Conservation (phyloP, 2,888 invertebrate genomes). For the Mythimna impura region DNA sequence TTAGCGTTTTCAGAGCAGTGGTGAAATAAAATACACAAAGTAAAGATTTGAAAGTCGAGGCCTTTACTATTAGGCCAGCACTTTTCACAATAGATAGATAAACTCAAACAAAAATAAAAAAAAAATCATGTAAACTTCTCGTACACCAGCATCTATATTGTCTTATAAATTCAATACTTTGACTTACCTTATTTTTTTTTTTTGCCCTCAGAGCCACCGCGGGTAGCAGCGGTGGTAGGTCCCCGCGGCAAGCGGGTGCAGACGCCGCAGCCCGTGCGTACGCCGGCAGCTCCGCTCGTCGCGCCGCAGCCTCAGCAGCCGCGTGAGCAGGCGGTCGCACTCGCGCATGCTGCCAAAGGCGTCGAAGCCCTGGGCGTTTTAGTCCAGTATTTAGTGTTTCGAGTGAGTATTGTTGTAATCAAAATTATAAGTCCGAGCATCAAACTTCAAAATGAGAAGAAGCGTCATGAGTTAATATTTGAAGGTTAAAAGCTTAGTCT, state of each 20-base stretch:
- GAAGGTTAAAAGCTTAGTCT: too few relatives aligned
- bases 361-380: constrained; percentile 96
- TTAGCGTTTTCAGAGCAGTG: too few relatives aligned
- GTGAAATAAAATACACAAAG: too few relatives aligned
- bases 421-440: too few relatives aligned
- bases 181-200: constrained; percentile 17
- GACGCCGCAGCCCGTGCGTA: constrained; percentile 81
- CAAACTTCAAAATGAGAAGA: too few relatives aligned
- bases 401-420: constrained; percentile 88
- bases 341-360: constrained; percentile 91
- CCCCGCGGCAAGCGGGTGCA: constrained; percentile 86
- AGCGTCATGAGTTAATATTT: too few relatives aligned
- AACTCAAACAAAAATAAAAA: too few relatives aligned
- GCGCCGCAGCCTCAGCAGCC: constrained; percentile 66
- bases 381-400: constrained; percentile 95
- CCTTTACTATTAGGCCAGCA: too few relatives aligned
- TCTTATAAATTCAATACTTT: not conserved
- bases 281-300: constrained; percentile 73
- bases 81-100: too few relatives aligned
- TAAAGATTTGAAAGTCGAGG: too few relatives aligned
- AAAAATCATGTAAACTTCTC: not conserved
- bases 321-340: constrained; percentile 80
- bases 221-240: constrained; percentile 84
- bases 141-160: not conserved
- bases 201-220: constrained; percentile 81